Evolutionary conservation across 1,140 invertebrate genomes (phyloP).

Genomic region (Diorhabda elongata): DNA sequence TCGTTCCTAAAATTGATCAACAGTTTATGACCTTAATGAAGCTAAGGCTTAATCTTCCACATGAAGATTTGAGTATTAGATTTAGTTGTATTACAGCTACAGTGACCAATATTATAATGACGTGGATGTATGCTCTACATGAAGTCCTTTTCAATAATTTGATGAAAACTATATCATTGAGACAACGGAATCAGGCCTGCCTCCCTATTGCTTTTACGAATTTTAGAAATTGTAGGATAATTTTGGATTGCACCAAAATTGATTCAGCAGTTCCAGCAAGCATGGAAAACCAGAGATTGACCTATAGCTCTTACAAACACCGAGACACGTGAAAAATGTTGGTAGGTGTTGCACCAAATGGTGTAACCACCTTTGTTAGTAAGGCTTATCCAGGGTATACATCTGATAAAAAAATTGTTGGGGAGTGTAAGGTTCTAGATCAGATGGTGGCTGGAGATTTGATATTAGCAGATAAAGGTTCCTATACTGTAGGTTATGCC

Average conservation of each 20-base stretch:
- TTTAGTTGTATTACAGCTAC: constrained; percentile 13
- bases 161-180: constrained; percentile 26
- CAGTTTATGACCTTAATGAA: constrained; percentile 34
- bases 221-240: constrained; percentile 25
- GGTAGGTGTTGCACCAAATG: constrained; percentile 32
- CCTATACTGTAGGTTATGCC: too few species aligned
- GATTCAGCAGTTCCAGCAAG: constrained; percentile 14
- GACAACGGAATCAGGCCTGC: constrained; percentile 27
- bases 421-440: not conserved
- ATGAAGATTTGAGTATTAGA: constrained; percentile 27
- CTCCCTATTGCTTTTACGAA: constrained; percentile 26
- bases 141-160: constrained; percentile 29
- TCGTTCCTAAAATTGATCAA: constrained; percentile 31
- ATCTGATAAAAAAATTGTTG: constrained; percentile 33
- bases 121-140: constrained; percentile 32
- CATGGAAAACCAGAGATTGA: constrained; percentile 25
- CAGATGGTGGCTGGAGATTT: too few species aligned
- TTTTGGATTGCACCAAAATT: constrained; percentile 23
- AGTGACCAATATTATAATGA: constrained; percentile 27
- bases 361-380: constrained; percentile 27
- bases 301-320: constrained; percentile 28
- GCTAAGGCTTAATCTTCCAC: constrained; percentile 25
- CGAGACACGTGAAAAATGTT: constrained; percentile 26
- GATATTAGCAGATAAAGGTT: too few species aligned
- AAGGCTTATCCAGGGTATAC: constrained; percentile 26